Evolutionary conservation across 92 coral and sea anemone species (phyloP).

Genomic region (Isaurus tuberculatus): DNA sequence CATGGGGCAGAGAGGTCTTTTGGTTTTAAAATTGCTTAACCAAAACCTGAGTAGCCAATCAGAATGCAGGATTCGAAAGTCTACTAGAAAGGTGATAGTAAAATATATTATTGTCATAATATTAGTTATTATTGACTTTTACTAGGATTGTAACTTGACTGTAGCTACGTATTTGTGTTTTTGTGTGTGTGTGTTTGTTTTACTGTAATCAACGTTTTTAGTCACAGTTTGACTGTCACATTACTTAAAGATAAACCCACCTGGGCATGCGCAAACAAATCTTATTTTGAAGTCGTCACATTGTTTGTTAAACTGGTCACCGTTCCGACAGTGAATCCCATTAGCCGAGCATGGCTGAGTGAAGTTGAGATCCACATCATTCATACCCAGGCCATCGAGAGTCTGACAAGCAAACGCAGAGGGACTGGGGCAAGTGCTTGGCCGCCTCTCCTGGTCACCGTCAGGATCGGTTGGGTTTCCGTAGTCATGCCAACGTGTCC

Average conservation of each 20-base stretch:
- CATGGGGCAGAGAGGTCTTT: too few species aligned
- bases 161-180: too few species aligned
- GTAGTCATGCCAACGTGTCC: slow-evolving; percentile 89
- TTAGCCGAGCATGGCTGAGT: slow-evolving; percentile 75
- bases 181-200: too few species aligned
- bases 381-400: slow-evolving; percentile 63
- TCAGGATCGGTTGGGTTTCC: slow-evolving; percentile 65
- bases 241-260: slow-evolving; percentile 42
- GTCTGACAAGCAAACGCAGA: slow-evolving; percentile 85
- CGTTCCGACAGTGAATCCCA: slow-evolving; percentile 82
- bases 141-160: too few species aligned
- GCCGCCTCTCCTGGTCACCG: slow-evolving; percentile 77
- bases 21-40: too few species aligned
- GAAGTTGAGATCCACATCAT: slow-evolving; percentile 73
- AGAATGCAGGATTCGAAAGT: too few species aligned
- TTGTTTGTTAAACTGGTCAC: slow-evolving; percentile 66
- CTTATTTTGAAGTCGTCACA: slow-evolving; percentile 96
- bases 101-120: too few species aligned
- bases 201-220: too few species aligned
- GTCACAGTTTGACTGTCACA: too few species aligned
- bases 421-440: slow-evolving; percentile 76
- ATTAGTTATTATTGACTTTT: too few species aligned
- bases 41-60: too few species aligned
- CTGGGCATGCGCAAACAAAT: slow-evolving; percentile 86
- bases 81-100: too few species aligned